Conservation (phyloP, 2,113 vertebrate genomes). For the Malurus alboscapulatus region DNA sequence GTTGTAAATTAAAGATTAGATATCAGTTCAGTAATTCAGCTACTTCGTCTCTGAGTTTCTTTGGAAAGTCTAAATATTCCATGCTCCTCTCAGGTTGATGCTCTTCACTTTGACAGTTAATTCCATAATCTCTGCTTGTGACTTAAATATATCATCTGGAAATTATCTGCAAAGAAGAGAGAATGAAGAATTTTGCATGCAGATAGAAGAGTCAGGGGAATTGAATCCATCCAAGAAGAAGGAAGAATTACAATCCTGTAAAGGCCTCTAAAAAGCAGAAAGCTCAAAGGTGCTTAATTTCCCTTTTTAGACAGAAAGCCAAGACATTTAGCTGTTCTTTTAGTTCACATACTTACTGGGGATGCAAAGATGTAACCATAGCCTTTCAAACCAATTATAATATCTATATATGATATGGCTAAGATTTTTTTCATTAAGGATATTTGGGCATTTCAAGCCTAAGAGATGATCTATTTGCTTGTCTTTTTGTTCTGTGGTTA, state of each 20-base stretch:
- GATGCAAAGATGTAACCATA: background rate
- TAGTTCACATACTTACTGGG: background rate
- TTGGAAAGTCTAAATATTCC: background rate
- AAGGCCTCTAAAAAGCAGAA: background rate
- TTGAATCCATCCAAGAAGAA: background rate
- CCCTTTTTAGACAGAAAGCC: background rate
- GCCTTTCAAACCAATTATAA: background rate
- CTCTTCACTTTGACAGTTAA: background rate
- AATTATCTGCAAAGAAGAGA: background rate
- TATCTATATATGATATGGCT: background rate
- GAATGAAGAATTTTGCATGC: background rate
- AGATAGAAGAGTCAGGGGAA: background rate
- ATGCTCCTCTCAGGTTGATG: background rate
- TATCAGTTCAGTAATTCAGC: background rate
- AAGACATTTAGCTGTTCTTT: background rate
- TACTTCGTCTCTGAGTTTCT: background rate
- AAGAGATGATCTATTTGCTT: background rate
- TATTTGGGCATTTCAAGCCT: background rate
- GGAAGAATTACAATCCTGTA: background rate
- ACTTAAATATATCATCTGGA: background rate
- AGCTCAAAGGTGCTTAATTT: background rate
- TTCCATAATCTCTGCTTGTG: background rate
- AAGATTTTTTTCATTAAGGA: background rate
- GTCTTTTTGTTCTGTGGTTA: background rate
- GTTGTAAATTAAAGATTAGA: background rate